Percentiles rank a stretch among this genome's conserved stretches.
These are phyloP conservation scores for Pollimyrus isidori DNA, from an alignment of 2,113 vertebrate species.

Conservation along the genomic window DNA sequence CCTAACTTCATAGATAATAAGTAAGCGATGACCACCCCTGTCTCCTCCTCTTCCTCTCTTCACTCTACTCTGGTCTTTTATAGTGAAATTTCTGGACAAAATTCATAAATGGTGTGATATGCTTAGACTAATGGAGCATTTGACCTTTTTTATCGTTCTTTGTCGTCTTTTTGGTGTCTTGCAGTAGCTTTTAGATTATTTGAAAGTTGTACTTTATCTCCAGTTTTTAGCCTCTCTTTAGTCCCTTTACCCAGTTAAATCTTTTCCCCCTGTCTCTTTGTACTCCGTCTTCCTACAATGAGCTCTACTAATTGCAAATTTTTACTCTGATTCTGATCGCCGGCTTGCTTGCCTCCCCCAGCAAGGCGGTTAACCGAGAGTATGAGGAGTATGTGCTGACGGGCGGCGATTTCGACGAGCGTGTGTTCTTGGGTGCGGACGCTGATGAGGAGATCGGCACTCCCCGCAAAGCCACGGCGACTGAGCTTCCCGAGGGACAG, in stretches of 20 bases:
- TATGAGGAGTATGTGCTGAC: slow-evolving; percentile 96
- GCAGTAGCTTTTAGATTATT: neutral
- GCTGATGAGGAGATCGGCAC: slow-evolving; percentile 96
- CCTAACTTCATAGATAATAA: slow-evolving; percentile 87
- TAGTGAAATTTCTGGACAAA: neutral
- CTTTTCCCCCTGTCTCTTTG: neutral
- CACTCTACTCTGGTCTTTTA: neutral
- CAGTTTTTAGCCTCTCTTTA: neutral
- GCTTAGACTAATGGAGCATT: neutral
- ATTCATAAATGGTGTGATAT: neutral
- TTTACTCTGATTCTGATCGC: neutral
- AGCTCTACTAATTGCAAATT: neutral
- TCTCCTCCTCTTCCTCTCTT: neutral
- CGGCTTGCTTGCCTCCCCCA: slow-evolving; percentile 36
- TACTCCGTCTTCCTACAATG: neutral
- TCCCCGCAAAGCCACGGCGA: slow-evolving; percentile 63
- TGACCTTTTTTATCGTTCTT: neutral
- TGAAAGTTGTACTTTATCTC: neutral
- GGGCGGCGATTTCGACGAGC: slow-evolving; percentile 90
- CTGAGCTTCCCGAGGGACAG: slow-evolving; percentile 53
- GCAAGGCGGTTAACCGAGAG: slow-evolving; percentile 88
- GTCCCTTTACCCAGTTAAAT: neutral
- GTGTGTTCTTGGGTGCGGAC: slow-evolving; percentile 88
- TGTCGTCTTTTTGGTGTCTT: neutral
- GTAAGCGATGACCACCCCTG: slow-evolving; percentile 50